A percentile compares a stretch with the other conserved stretches of the same genome.
These are phyloP conservation scores for Desoria tigrina DNA, from an alignment of 2,888 invertebrate genomes.

Conservation along the genomic window DNA sequence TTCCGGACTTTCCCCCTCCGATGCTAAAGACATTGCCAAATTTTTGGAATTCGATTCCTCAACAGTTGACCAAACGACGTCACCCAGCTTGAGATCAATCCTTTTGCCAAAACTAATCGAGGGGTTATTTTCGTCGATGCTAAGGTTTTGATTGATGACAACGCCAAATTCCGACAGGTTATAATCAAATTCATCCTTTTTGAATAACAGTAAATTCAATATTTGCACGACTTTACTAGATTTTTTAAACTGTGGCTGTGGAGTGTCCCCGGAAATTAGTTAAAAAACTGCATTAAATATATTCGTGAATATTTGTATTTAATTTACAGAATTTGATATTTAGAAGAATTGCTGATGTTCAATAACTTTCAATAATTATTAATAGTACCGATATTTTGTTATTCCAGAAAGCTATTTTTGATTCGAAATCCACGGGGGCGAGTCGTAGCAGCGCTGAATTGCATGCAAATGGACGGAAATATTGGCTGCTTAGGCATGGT, in stretches of 20 bases:
- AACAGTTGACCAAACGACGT: constrained; percentile 70
- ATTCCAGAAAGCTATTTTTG: constrained; percentile 73
- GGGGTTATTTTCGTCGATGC: constrained; percentile 97
- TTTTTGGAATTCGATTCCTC: constrained; percentile 78
- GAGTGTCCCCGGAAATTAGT: neutral
- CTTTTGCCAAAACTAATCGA: constrained; percentile 90
- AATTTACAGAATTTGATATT: neutral
- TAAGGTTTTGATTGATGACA: constrained; percentile 98
- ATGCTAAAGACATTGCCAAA: constrained; percentile 75
- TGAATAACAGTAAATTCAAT: too few relatives aligned
- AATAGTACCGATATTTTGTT: neutral
- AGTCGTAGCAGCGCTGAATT: constrained; percentile 91
- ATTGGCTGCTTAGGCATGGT: constrained; percentile 78
- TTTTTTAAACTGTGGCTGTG: constrained; percentile 55
- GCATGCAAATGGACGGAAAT: constrained; percentile 95
- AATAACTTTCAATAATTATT: neutral
- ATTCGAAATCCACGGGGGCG: constrained; percentile 86
- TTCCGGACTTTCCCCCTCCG: constrained; percentile 72
- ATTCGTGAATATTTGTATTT: too few relatives aligned
- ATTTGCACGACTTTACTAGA: too few relatives aligned
- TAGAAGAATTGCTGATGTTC: neutral
- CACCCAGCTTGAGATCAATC: constrained; percentile 97
- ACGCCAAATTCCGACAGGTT: constrained; percentile 83
- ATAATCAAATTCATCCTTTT: neutral
- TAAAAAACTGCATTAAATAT: too few relatives aligned